Evolutionary conservation across 2,797 vertebrate species (phyloP).

Genomic region (Pipistrellus pipistrellus): DNA sequence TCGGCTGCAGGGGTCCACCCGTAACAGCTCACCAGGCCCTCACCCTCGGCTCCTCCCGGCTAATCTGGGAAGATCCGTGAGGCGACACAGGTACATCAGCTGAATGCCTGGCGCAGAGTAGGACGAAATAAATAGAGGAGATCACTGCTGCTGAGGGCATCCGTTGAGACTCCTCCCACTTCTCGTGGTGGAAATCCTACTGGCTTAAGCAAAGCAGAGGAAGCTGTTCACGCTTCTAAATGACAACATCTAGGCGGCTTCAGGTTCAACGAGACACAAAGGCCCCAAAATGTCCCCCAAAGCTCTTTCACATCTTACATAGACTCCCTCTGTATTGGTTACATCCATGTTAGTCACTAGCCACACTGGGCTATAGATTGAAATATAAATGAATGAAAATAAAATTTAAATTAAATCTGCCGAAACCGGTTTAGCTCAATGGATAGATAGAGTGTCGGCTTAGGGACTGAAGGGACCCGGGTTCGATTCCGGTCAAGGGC

Average conservation of each 20-base stretch:
- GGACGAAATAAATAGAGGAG: not conserved
- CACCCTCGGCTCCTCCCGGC: not conserved
- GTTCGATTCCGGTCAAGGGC: no score
- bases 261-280: not conserved
- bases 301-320: not conserved
- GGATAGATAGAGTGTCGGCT: no score
- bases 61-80: not conserved
- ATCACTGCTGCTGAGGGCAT: not conserved
- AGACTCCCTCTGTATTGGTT: not conserved
- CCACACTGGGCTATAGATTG: not conserved
- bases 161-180: not conserved
- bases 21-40: not conserved
- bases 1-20: not conserved
- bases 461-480: no score
- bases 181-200: not conserved
- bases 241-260: not conserved
- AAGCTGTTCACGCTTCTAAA: not conserved
- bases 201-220: not conserved
- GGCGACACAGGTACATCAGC: not conserved
- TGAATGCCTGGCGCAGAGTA: not conserved
- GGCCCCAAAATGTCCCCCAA: not conserved
- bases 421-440: no score
- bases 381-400: slow-evolving; percentile 20
- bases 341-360: not conserved
- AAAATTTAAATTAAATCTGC: slow-evolving; percentile 38